Evolutionary conservation across 2,888 invertebrate genomes (phyloP).

Genomic region (Cyaniris semiargus): DNA sequence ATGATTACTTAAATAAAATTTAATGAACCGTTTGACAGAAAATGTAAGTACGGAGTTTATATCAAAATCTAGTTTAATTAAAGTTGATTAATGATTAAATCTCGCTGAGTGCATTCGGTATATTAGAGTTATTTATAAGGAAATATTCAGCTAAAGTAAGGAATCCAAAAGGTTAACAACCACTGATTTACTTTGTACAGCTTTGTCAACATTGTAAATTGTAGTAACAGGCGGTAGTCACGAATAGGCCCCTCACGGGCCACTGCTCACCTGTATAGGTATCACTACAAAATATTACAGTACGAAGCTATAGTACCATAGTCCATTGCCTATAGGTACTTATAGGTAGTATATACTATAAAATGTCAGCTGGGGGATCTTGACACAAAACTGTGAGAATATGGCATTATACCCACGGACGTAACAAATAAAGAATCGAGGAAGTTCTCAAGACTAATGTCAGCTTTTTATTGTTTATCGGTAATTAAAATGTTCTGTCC

Average conservation of each 20-base stretch:
- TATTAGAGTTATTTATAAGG: no score
- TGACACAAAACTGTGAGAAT: constrained; percentile 14
- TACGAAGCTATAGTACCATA: neutral
- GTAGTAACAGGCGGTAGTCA: neutral
- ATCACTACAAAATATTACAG: no score
- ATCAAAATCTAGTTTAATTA: no score
- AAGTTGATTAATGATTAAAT: no score
- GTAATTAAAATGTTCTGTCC: neutral
- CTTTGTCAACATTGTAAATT: neutral
- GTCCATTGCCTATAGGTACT: neutral
- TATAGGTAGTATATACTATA: neutral
- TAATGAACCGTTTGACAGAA: no score
- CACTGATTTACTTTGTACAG: neutral
- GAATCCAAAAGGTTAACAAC: neutral
- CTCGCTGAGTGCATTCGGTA: no score
- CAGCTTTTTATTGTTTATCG: neutral
- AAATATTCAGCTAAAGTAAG: no score
- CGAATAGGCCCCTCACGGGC: neutral
- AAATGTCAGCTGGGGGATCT: neutral
- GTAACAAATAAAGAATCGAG: neutral
- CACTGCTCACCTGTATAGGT: no score
- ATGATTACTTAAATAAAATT: no score
- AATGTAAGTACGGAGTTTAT: no score
- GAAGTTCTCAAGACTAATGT: neutral
- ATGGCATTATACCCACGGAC: neutral